Percentiles rank a stretch among this genome's conserved stretches.
phyloP scores from a whole-genome alignment of 2,888 invertebrate species.

The Cerastis leucographa region DNA sequence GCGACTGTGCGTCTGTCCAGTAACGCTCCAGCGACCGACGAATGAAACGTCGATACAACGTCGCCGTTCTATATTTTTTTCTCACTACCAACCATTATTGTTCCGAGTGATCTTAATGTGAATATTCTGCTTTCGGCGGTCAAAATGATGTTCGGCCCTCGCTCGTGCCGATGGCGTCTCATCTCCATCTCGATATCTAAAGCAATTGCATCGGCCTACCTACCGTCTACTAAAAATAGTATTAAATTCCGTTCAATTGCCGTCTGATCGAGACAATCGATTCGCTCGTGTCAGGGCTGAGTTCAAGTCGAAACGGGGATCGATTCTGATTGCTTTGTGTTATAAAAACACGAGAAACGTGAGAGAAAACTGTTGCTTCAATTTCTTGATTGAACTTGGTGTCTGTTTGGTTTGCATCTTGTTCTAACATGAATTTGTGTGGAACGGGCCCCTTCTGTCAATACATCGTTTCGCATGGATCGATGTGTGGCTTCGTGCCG shows the following conservation, averaged over 20 bases:
- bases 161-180: slow-evolving; percentile 41
- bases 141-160: slow-evolving; percentile 46
- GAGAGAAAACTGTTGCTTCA: slow-evolving; percentile 59
- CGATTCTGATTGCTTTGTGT: slow-evolving; percentile 57
- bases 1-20: slow-evolving; percentile 78
- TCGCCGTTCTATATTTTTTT: slow-evolving; percentile 70
- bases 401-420: slow-evolving; percentile 21
- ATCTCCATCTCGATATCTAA: slow-evolving; percentile 45
- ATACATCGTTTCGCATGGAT: slow-evolving; percentile 56
- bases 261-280: slow-evolving; percentile 62
- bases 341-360: slow-evolving; percentile 49
- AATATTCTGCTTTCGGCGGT: slow-evolving; percentile 24
- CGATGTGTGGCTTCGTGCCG: slow-evolving; percentile 50
- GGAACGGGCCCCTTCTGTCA: slow-evolving; percentile 41
- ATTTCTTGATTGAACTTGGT: slow-evolving; percentile 43
- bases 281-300: slow-evolving; percentile 55
- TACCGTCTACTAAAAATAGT: slow-evolving; percentile 63
- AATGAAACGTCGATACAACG: slow-evolving; percentile 82
- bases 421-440: slow-evolving; percentile 14
- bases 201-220: slow-evolving; percentile 54
- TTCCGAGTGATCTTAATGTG: slow-evolving; percentile 48
- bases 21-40: slow-evolving; percentile 76
- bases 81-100: slow-evolving; percentile 62
- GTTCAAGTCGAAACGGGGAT: slow-evolving; percentile 52
- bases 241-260: slow-evolving; percentile 62